Evolutionary conservation across 2,888 invertebrate genomes (phyloP).

Genomic region (Cyaniris semiargus): DNA sequence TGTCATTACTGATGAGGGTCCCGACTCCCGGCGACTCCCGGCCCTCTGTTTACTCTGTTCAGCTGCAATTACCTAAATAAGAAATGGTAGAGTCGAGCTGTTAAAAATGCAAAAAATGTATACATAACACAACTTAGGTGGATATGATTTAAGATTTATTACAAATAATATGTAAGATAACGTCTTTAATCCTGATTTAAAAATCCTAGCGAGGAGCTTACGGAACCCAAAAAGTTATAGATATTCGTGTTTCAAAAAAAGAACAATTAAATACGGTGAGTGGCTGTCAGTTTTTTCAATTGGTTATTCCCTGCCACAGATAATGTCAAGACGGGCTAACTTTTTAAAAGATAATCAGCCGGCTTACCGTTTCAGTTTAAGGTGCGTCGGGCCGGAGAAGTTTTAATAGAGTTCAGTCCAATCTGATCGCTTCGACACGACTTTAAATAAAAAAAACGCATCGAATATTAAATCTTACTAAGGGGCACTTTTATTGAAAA

Average conservation of each 20-base stretch:
- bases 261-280: conserved; percentile 23
- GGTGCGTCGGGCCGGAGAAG: conserved; percentile 71
- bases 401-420: conserved; percentile 74
- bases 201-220: background rate
- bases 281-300: conserved; percentile 71
- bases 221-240: conserved; percentile 8
- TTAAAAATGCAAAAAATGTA: background rate
- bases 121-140: background rate
- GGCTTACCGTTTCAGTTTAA: conserved; percentile 78
- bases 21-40: conserved; percentile 50
- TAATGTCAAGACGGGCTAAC: conserved; percentile 64
- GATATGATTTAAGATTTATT: too few species aligned
- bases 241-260: conserved; percentile 21
- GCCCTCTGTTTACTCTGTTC: conserved; percentile 59
- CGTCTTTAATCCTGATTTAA: background rate
- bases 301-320: conserved; percentile 77
- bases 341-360: conserved; percentile 71
- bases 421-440: conserved; percentile 67
- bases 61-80: conserved; percentile 24
- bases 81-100: conserved; percentile 21
- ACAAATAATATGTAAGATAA: background rate
- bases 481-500: conserved; percentile 10
- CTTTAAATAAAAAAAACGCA: conserved; percentile 60
- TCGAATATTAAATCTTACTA: conserved; percentile 37
- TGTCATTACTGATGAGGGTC: conserved; percentile 69